phyloP scores from a whole-genome alignment of 2,113 vertebrate genomes.

The Ceratotherium simum region DNA sequence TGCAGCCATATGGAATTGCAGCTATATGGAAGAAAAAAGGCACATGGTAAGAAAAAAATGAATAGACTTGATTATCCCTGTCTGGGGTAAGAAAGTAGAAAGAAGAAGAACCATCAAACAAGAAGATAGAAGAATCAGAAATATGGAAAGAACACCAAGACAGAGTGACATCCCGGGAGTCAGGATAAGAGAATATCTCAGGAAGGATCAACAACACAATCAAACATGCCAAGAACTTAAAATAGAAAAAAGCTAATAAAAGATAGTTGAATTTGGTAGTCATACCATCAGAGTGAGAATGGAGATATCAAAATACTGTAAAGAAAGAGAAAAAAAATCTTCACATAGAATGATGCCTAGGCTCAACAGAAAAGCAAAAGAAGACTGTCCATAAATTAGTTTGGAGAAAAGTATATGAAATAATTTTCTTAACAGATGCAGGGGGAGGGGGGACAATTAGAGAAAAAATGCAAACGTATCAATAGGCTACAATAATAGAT shows the following conservation, averaged over 20 bases:
- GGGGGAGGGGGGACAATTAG: not conserved
- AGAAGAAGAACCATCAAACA: not conserved
- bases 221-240: not conserved
- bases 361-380: constrained; percentile 26
- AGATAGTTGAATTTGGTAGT: not conserved
- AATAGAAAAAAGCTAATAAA: not conserved
- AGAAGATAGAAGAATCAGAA: not conserved
- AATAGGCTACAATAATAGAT: not conserved
- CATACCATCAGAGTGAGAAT: not conserved
- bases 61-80: not conserved
- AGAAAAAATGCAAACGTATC: not conserved
- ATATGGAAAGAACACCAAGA: not conserved
- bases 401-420: not conserved
- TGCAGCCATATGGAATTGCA: not conserved
- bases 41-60: not conserved
- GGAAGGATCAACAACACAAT: not conserved
- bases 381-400: not conserved
- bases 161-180: not conserved
- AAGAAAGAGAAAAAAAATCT: not conserved
- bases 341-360: not conserved
- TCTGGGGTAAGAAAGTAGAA: not conserved
- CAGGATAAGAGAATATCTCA: not conserved
- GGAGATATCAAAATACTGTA: not conserved
- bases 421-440: not conserved
- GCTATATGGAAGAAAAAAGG: not conserved